Base-by-base conservation (phyloP, 2,888 invertebrate species). In the Leucophenga maculata region DNA sequence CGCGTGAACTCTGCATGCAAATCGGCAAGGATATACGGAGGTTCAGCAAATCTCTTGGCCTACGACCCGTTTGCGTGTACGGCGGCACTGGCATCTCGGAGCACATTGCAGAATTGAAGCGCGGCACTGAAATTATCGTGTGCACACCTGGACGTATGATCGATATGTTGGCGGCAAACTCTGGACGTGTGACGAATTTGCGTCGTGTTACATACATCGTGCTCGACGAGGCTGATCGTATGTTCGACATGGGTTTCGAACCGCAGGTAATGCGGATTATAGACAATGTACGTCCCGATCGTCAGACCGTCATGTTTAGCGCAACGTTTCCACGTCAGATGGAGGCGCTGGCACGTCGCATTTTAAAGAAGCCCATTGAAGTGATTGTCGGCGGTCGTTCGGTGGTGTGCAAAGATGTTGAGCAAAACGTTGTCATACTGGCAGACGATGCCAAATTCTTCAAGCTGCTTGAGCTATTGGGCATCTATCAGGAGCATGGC, bases 161-260 rank as follows among this genome's bases (percentile, higher is more conserved):
- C 73, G 99, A 99, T 89, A 99, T 99, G 98, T 88, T 99, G 78
- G 97, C 99, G 0, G 99, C 99, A 0, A 99, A 99, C 88, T 97
- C 95, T 59, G 99, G 98, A 74, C 93, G 97, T 77, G 99, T 99
- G 1, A 99, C 99, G 8, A 99, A 99, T 89, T 90, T 99, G 72
- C 91, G 96, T n/a, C 91, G 99, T 54, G 97, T 98, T 52, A 99
- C 99, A 0, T 99, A 98, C 86, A 93, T 99, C 55, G 99, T 99
- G 1, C 89, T 99, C 48, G 99, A 99, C 88, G 99, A 99, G 89
- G 99, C 99, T 0, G 99, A 99, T 88, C 91, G 99, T 54, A 99
- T 99, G 99, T 99, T 99, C 87, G 99, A 99, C 87, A 98, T 99
- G 98, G 98, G 98, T 18, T 99, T 99, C 87, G 99, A 99, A 71